Conservation (phyloP, 2,113 vertebrate species). For the Heliornis fulica region DNA sequence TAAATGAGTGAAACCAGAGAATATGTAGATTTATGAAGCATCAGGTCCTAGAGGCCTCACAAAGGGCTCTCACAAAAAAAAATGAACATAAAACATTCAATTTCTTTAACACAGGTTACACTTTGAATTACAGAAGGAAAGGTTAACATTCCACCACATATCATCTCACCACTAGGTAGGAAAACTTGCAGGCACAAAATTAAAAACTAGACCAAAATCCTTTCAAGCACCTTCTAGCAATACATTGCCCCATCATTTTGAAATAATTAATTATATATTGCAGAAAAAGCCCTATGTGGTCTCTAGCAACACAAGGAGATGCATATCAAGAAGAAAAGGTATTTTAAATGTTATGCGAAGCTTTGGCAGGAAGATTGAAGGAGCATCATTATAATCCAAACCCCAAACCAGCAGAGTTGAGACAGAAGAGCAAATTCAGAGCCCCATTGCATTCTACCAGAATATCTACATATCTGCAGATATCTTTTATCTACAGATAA, state of each 20-base stretch:
- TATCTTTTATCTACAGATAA: not conserved
- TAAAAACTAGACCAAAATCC: not conserved
- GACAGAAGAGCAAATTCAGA: not conserved
- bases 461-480: not conserved
- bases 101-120: not conserved
- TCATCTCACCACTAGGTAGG: not conserved
- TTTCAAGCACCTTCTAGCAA: not conserved
- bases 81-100: not conserved
- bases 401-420: not conserved
- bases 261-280: not conserved
- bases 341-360: not conserved
- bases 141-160: not conserved
- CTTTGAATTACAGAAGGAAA: not conserved
- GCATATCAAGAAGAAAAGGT: not conserved
- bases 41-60: not conserved
- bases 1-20: not conserved
- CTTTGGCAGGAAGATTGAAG: not conserved
- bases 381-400: not conserved
- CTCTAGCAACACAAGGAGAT: not conserved
- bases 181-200: not conserved
- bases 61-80: too few relatives aligned
- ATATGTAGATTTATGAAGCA: not conserved
- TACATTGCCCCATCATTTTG: not conserved
- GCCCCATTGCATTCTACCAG: not conserved
- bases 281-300: not conserved